Base-by-base conservation (phyloP, 2,888 invertebrate species). In the Desoria tigrina region DNA sequence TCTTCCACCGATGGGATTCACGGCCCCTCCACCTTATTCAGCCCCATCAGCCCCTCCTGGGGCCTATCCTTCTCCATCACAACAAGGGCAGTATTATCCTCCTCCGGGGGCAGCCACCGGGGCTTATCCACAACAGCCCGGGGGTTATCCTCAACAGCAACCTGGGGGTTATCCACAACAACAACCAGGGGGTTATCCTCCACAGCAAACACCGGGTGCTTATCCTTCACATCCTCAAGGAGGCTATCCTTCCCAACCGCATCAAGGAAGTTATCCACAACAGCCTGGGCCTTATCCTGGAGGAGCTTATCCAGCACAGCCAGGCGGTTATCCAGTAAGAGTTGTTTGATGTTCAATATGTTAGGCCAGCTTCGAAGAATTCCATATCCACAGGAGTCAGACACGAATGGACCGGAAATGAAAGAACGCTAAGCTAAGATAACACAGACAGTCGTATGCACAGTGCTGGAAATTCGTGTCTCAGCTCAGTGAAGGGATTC, bases 41-140 rank as follows among this genome's bases (percentile, higher is more conserved):
- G 11, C 49, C 9, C 53, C 53, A 26, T 3, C 24, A 16, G 53
- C 24, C 4, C 42, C 50, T n/a, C 42, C 62, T 23, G 58, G 66
- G 26, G 58, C 58, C 21, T 53, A 61, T 61, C 50, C 62, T n/a
- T n/a, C n/a, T n/a, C n/a, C n/a, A n/a, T n/a, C n/a, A n/a, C n/a
- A n/a, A 28, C 42, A 62, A 45, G 42, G 79, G 61, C 77, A 76
- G 24, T 77, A 80, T 6, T 57, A 77, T 42, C 75, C 78, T 66
- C 77, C 80, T 26, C 79, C 79, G 60, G 56, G 67, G 9, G 45
- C 66, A 6, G 66, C 65, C 9, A 39, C 61, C 21, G 51, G 42
- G 16, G 55, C 42, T 9, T 60, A 59, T 6, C 63, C 56, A 1
- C 26, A 26, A 42, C 56, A 37, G 2, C 14, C 56, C 6, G 39